Evolutionary conservation across 2,888 invertebrate genomes (phyloP).

Genomic region (Spodoptera littoralis): DNA sequence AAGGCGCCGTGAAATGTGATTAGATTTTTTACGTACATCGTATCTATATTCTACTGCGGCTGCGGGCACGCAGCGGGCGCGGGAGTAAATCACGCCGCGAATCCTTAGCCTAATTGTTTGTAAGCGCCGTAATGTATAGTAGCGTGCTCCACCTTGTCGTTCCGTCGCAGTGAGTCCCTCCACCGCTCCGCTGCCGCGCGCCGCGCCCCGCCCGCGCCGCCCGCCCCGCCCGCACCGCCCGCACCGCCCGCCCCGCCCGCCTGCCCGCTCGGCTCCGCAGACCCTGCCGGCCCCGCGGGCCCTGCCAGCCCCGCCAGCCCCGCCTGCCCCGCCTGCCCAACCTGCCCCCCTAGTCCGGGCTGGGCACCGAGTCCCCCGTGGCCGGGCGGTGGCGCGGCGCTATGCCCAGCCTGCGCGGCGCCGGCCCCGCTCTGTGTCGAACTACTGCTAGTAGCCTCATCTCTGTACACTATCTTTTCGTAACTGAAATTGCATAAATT

Average conservation of each 20-base stretch:
- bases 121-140: too few species aligned
- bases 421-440: not conserved
- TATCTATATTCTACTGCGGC: too few species aligned
- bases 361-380: too few species aligned
- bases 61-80: too few species aligned
- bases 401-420: not conserved
- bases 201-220: not conserved
- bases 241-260: not conserved
- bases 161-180: conserved; percentile 87
- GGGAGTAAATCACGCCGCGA: too few species aligned
- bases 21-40: too few species aligned
- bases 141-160: conserved; percentile 78
- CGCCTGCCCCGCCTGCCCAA: not conserved
- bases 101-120: too few species aligned
- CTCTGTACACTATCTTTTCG: conserved; percentile 76
- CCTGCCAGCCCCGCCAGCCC: not conserved
- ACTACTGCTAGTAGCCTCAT: conserved; percentile 49
- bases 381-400: too few species aligned
- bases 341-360: not conserved
- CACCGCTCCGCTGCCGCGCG: conserved; percentile 74
- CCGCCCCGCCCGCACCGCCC: not conserved
- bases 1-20: too few species aligned
- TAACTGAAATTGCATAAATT: conserved; percentile 61
- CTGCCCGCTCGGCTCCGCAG: not conserved
- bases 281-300: not conserved